Conservation (phyloP, 2,888 invertebrate species). For the Stomorhina lunata region DNA sequence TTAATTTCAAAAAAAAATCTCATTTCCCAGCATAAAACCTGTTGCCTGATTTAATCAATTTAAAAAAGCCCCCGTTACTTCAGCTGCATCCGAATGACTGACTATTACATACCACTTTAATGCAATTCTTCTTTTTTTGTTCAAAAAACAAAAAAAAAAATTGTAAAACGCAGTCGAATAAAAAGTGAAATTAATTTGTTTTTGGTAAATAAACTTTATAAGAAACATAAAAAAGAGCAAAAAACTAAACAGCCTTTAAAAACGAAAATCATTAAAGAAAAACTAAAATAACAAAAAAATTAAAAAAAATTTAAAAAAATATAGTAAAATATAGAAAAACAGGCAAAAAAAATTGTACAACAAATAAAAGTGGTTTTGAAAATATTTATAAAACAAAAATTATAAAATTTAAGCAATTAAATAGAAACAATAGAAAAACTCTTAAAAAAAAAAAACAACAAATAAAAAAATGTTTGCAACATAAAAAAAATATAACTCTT, state of each 20-base stretch:
- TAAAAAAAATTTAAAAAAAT: neutral
- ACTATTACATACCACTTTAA: too few species aligned
- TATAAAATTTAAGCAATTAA: too few species aligned
- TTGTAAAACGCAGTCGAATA: constrained; percentile 26
- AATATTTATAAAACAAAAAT: too few species aligned
- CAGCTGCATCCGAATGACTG: too few species aligned
- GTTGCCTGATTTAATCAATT: constrained; percentile 23
- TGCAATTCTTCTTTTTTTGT: constrained; percentile 37
- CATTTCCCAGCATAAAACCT: constrained; percentile 58
- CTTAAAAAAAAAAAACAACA: too few species aligned
- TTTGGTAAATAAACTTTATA: constrained; percentile 39
- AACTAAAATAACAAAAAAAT: neutral
- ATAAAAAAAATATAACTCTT: too few species aligned
- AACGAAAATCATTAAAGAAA: neutral
- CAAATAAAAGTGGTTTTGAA: too few species aligned
- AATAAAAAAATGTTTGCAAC: too few species aligned
- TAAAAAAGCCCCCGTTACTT: neutral
- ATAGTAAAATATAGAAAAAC: too few species aligned
- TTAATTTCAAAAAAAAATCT: too few species aligned
- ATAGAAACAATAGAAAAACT: too few species aligned
- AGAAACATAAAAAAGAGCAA: constrained; percentile 4
- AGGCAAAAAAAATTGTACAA: too few species aligned
- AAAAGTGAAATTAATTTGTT: constrained; percentile 67
- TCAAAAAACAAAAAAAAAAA: constrained; percentile 36
- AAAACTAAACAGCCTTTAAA: constrained; percentile 34